Conservation (phyloP, 2,797 vertebrate species). For the Rhynchonycteris naso region DNA sequence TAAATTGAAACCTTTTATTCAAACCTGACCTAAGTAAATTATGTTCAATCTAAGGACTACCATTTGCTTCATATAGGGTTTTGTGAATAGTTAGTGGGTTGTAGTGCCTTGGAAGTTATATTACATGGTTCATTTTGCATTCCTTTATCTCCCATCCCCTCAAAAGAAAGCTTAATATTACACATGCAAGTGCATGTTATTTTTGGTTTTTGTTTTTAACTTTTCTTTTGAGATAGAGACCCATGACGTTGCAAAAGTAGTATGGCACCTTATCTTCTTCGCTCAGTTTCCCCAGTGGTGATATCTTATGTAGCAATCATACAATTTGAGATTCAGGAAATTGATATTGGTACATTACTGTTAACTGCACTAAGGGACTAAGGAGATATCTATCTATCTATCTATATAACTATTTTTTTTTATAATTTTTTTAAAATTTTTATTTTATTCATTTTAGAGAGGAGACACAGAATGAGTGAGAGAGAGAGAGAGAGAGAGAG, state of each 20-base stretch:
- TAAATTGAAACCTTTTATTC: conserved; percentile 52
- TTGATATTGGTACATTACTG: not conserved
- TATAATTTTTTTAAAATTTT: no score
- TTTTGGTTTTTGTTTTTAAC: not conserved
- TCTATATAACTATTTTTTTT: no score
- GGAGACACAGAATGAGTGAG: no score
- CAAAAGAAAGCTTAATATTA: not conserved
- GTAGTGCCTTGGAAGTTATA: conserved; percentile 41
- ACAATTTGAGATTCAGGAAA: not conserved
- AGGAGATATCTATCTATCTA: no score
- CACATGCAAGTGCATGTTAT: not conserved
- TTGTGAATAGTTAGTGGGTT: conserved; percentile 5
- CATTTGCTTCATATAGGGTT: not conserved
- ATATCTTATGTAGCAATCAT: not conserved
- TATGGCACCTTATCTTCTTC: not conserved
- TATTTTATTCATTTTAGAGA: no score
- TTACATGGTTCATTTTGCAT: conserved; percentile 14
- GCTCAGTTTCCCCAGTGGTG: not conserved
- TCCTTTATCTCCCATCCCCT: not conserved
- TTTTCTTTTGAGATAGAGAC: conserved; percentile 28
- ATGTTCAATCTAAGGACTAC: conserved; percentile 8
- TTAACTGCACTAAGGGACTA: no score
- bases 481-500: no score
- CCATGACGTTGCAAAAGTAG: not conserved
- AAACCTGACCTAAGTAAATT: conserved; percentile 36